Evolutionary conservation across 2,113 vertebrate genomes (phyloP).

Genomic region (Mobula hypostoma): DNA sequence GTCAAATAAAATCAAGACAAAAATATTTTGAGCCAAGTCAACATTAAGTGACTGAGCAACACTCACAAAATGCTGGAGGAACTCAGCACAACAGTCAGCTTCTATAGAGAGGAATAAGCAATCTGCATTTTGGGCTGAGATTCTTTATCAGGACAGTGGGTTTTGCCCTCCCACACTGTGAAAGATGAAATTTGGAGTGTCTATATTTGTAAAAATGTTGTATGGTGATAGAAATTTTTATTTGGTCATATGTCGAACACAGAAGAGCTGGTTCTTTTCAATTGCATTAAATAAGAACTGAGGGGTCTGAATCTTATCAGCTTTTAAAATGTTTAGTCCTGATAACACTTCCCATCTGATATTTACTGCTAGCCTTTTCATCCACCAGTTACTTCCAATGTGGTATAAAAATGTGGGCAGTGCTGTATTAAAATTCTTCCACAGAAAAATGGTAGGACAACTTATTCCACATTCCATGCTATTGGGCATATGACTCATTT

Average conservation of each 20-base stretch:
- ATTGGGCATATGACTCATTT: constrained; percentile 58
- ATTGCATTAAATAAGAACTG: neutral
- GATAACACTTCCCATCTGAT: neutral
- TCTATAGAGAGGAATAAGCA: too few species aligned
- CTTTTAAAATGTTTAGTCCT: neutral
- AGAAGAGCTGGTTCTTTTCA: neutral
- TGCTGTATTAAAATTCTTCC: neutral
- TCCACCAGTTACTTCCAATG: neutral
- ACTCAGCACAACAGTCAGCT: too few species aligned
- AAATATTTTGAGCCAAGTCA: neutral
- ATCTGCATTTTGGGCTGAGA: too few species aligned
- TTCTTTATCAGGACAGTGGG: too few species aligned
- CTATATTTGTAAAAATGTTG: neutral
- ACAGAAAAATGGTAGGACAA: neutral
- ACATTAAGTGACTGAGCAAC: neutral
- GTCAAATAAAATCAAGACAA: neutral
- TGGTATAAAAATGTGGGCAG: neutral
- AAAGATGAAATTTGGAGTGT: neutral
- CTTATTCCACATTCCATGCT: constrained; percentile 46
- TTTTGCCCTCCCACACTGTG: neutral
- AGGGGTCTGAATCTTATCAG: neutral
- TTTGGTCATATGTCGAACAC: neutral
- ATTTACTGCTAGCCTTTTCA: neutral
- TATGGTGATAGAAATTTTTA: neutral
- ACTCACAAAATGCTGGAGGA: too few species aligned